Base-by-base conservation (phyloP, 2,888 invertebrate genomes). In the Phyllotreta cruciferae region DNA sequence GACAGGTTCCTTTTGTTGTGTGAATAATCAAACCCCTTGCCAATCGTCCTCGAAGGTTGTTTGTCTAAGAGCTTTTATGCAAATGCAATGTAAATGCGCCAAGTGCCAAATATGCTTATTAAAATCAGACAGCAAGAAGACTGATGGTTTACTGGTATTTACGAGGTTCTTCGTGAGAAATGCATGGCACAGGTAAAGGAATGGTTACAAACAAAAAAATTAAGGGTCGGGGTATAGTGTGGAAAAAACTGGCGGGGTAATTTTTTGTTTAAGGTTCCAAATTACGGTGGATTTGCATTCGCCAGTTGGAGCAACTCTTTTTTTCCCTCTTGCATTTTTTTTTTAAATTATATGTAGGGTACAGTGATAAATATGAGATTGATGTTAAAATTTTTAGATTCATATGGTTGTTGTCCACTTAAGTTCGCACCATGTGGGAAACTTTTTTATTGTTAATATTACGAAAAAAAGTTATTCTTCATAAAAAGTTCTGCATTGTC, bases 41-140 rank as follows among this genome's bases (percentile, higher is more conserved):
- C 34, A 35, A 41, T 34, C 38, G 24, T 24, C 35, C 41, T 11
- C 54, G 35, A 54, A 54, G 13, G 42, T 35, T 41, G 54, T 54
- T 54, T 54, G 41, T 54, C 54, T 54, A 39, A 41, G 41, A 41
- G 54, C 54, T 41, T 54, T 54, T 54, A 54, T 54, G 54, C 54
- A 54, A 54, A 54, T 39, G 8, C 8, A 35, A 54, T 54, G 54
- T 42, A 24, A 54, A 54, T 54, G 39, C 41, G 38, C 14, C 1
- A 54, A 54, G 54, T 54, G 54, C 54, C 54, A 54, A 41, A 54
- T 39, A 54, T 24, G 41, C 42, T 37, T 54, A 54, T 54, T 54
- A 54, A 39, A 54, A 41, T 8, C 13, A 54, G 54, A 54, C 41
- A 54, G 42, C 13, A 36, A 14, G 38, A 54, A 41, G 54, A 54